A percentile compares a stretch with the other conserved stretches of the same genome.
Conservation (phyloP, 2,888 invertebrate genomes). For the Chaitophorus viminalis region DNA sequence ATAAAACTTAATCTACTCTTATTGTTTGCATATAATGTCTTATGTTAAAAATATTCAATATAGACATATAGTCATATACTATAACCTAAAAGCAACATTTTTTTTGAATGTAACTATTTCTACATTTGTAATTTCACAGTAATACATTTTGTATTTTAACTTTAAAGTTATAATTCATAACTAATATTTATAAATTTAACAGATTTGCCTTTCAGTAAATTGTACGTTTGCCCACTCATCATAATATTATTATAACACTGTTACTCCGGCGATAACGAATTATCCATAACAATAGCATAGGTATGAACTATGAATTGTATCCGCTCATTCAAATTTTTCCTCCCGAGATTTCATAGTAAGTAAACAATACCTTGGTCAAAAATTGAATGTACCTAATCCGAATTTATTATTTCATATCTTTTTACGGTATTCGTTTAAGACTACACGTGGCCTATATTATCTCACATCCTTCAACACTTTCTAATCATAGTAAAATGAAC, state of each 20-base stretch:
- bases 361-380: not conserved
- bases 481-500: constrained; percentile 16
- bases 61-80: no score
- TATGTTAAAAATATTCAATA: no score
- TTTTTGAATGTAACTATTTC: not conserved
- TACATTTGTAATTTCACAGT: not conserved
- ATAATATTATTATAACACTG: not conserved
- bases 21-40: no score
- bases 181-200: not conserved
- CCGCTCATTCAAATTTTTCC: not conserved
- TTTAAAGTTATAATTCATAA: not conserved
- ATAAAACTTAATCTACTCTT: no score
- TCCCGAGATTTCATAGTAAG: not conserved
- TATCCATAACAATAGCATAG: not conserved
- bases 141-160: not conserved
- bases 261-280: not conserved
- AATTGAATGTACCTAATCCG: not conserved
- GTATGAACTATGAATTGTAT: not conserved
- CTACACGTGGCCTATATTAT: not conserved
- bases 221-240: not conserved
- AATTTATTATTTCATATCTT: not conserved
- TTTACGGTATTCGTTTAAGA: not conserved
- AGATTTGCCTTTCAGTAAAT: not conserved
- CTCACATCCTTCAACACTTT: not conserved
- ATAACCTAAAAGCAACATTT: no score